Percentiles rank a stretch among this genome's conserved stretches.
Evolutionary conservation across 1,140 invertebrate genomes (phyloP).

Genomic region (Holotrichia oblita): DNA sequence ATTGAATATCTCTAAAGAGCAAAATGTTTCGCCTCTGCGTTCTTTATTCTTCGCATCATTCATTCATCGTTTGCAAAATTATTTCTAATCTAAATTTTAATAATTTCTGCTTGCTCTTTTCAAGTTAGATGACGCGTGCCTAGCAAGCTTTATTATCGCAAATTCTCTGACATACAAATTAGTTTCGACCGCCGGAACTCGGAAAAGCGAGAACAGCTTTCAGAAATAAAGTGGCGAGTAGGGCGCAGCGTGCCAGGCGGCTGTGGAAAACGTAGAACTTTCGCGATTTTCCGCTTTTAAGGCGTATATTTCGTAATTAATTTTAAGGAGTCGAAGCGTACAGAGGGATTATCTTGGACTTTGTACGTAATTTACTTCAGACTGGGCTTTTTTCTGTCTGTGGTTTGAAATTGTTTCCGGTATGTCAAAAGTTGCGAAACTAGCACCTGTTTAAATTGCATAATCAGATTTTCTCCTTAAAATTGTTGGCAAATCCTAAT

Average conservation of each 20-base stretch:
- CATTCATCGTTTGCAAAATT: not conserved
- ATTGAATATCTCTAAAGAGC: not conserved
- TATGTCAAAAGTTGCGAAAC: not conserved
- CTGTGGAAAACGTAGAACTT: not conserved
- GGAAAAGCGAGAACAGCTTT: not conserved
- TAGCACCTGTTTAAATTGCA: too few species aligned
- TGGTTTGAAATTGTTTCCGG: not conserved
- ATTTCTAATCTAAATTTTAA: constrained; percentile 15
- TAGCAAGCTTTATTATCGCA: constrained; percentile 7
- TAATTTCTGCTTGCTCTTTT: not conserved
- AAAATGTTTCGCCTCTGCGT: not conserved
- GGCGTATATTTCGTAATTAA: not conserved
- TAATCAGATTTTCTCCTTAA: too few species aligned
- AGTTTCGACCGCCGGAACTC: constrained; percentile 5
- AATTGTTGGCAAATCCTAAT: too few species aligned
- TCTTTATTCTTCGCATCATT: not conserved
- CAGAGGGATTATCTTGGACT: not conserved
- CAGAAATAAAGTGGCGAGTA: not conserved
- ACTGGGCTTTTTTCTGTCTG: not conserved
- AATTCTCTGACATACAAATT: not conserved
- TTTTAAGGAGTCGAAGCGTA: not conserved
- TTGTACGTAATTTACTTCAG: not conserved
- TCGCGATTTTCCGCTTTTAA: not conserved
- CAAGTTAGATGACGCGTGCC: constrained; percentile 9
- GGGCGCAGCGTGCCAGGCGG: not conserved